Evolutionary conservation across 2,888 invertebrate species (phyloP), one percentile per base, ranked within the genome.

Genomic region (Zygogramma bicolorata): DNA sequence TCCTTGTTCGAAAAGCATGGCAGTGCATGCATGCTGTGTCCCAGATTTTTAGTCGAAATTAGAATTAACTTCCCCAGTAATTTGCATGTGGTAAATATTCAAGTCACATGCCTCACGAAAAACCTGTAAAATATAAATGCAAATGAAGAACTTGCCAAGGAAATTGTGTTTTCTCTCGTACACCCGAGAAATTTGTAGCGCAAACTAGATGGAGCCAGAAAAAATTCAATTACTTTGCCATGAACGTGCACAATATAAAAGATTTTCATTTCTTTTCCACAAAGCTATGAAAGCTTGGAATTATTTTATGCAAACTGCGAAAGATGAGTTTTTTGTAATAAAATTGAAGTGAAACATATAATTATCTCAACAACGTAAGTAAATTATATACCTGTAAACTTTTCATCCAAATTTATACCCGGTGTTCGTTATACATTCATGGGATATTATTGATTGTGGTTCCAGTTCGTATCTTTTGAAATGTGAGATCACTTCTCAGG

Each of bases 71-170:
- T 0, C 46, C 20, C 46, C 46, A 10, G 18, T 46, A 46, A 53
- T 53, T 53, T 53, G 53, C 53, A 27, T 57, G 53, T 7, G 49
- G 60, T 65, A 62, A 72, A 65, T 72, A 72, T 72, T 72, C 68
- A 65, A 61, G 65, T 72, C 72, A 68, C 65, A 65, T n/a, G 15
- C 58, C 25, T 49, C 40, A 59, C 29, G 57, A 60, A 68, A 68
- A 71, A 68, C 65, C 58, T 72, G 46, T 68, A 61, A 68, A 69
- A 65, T 72, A 72, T 72, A 69, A 72, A 72, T 65, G 72, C 72
- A 72, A 72, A 72, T 72, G 53, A 68, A 65, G 62, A 61, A 22
- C 42, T 27, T 65, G 42, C 58, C 18, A 60, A 49, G 57, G 34
- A 61, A 71, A 68, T 34, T 68, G 60, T 65, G 59, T 72, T 69